Conservation (phyloP, 2,888 invertebrate species). For the Tiliacea aurago region DNA sequence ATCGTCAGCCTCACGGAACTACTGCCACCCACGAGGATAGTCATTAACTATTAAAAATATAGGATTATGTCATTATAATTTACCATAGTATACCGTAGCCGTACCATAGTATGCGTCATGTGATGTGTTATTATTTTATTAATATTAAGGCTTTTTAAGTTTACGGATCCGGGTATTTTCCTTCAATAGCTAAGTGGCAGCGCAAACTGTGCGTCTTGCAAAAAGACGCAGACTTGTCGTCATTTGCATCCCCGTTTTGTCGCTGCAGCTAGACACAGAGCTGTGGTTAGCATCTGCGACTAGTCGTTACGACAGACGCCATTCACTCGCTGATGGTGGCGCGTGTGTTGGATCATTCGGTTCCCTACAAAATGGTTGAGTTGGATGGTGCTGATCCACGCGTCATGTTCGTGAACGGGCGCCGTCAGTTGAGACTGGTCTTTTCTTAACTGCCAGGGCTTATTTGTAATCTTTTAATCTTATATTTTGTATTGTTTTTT, state of each 20-base stretch:
- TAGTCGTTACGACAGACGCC: not conserved
- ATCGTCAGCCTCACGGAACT: slow-evolving; percentile 55
- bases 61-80: slow-evolving; percentile 51
- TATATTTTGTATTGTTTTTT: too few relatives aligned
- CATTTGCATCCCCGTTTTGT: too few relatives aligned
- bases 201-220: not conserved
- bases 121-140: not conserved
- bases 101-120: slow-evolving; percentile 30
- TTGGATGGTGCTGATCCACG: too few relatives aligned
- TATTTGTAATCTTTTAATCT: too few relatives aligned
- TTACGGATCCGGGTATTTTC: slow-evolving; percentile 36
- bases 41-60: slow-evolving; percentile 32
- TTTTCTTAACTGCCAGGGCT: too few relatives aligned
- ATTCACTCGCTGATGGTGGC: too few relatives aligned
- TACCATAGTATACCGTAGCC: not conserved
- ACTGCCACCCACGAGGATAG: slow-evolving; percentile 44
- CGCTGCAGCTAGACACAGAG: not conserved
- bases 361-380: too few relatives aligned
- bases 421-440: too few relatives aligned
- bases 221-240: too few relatives aligned
- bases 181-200: not conserved
- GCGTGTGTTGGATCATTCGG: too few relatives aligned
- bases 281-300: not conserved
- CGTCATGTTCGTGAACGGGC: too few relatives aligned
- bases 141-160: not conserved